Conservation (phyloP, 2,797 vertebrate genomes). For the Steatocranus sp. region DNA sequence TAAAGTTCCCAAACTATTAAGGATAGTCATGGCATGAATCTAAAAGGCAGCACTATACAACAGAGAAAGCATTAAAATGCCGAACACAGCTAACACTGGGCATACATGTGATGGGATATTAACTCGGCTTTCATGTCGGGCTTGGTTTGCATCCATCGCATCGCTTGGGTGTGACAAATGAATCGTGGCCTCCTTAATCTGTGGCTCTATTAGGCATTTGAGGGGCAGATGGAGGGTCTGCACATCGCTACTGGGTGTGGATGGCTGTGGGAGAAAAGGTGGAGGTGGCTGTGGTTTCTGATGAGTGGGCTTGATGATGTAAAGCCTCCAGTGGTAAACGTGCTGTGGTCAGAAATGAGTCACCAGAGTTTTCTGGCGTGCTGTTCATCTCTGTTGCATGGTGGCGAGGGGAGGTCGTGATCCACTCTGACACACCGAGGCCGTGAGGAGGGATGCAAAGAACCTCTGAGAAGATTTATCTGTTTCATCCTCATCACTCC, state of each 20-base stretch:
- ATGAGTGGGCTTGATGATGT: background rate
- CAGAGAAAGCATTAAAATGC: fast-evolving
- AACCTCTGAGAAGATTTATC: background rate
- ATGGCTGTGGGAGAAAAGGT: background rate
- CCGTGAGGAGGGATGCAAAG: background rate
- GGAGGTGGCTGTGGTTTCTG: background rate
- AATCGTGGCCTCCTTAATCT: background rate
- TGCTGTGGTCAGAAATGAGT: background rate
- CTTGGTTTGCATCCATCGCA: background rate
- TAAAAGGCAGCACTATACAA: fast-evolving
- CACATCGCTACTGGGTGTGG: background rate
- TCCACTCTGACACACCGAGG: background rate
- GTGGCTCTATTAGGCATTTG: background rate
- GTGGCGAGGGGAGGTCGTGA: background rate
- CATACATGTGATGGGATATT: background rate
- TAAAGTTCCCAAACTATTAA: no score
- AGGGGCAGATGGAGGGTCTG: background rate
- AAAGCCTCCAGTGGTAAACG: background rate
- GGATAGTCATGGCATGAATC: fast-evolving
- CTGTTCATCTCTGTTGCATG: background rate
- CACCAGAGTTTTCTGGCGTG: background rate
- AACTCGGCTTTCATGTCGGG: background rate
- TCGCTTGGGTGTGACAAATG: background rate
- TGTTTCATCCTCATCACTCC: fast-evolving
- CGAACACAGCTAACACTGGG: background rate